Evolutionary conservation across 2,113 vertebrate genomes (phyloP), one percentile per base, ranked within the genome.

Genomic region (Anoura caudifer): DNA sequence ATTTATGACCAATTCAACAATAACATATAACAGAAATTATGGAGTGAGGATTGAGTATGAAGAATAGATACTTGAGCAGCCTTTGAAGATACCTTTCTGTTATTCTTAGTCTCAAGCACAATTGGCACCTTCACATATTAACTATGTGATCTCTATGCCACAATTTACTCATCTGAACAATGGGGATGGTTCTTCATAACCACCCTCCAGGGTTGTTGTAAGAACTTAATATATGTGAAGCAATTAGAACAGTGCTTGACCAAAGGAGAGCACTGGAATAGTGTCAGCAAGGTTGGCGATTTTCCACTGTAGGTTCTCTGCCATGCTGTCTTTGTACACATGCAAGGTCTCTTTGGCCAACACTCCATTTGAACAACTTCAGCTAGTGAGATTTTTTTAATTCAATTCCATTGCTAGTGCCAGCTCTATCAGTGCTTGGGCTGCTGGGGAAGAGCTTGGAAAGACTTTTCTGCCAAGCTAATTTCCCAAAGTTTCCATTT

Each of bases 401-500:
- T 96, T 96, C 72, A 88, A 73, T 94, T 97, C 90, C 87, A 95
- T 79, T n/a, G 38, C 61, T 38, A 54, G 22, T 79, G 84, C 96
- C 97, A 97, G 85, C 65, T 85, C 4, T 86, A 94, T 92, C 9
- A 20, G 86, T 73, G 70, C 76, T 81, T 81, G 54, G 73, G 81
- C 82, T 96, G 41, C 76, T 79, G 47, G 59, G 45, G 84, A 85
- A 96, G 94, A 96, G 88, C 73, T 84, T 97, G 95, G 90, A 54
- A 90, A 95, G 94, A 87, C 72, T 96, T 96, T 75, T 24, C 87
- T 96, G 97, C 96, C 97, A 97, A 97, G 47, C 81, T 97, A 92
- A 97, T 97, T 95, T 96, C 97, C 95, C 88, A 0, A 97, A 97
- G 96, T 98, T 97, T 97, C 94, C 50, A 82, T 95, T 97, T 97